Evolutionary conservation across 2,888 invertebrate species (phyloP), one percentile per base, ranked within the genome.

Genomic region (Balanococcus diminutus): DNA sequence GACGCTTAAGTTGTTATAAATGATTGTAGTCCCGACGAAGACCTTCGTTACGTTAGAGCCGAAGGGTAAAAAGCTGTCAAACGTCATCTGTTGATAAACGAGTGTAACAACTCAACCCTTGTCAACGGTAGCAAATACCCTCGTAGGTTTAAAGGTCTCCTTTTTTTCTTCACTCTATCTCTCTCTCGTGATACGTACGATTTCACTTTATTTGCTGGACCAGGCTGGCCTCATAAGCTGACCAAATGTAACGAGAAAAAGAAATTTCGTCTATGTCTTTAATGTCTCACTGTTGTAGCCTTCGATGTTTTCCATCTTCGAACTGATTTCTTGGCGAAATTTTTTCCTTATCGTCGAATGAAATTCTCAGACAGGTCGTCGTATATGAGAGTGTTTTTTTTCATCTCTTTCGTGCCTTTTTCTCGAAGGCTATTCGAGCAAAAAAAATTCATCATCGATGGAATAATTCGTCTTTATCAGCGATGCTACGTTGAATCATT

Each of bases 51-150:
- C 82, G 39, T 51, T 42, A 39, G 42, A 81, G 32, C 42, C 42
- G 51, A 82, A 82, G 82, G 82, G 46, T 42, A 28, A 82, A 51
- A 82, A 82, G 82, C 82, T 82, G 82, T 82, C 82, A 82, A 82
- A 82, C 46, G 42, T 82, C 82, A 82, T 82, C 82, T 82, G 46
- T 82, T 82, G 82, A 82, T 82, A 82, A 82, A 82, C 82, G 82
- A 82, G 82, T 82, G 82, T 82, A 46, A 82, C 82, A 82, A 82
- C 46, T 82, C 82, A 82, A 82, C 82, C 82, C 82, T 82, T 82
- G 82, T 82, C 82, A 82, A 82, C 82, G 82, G 82, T 82, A 46
- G 82, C 82, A 82, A 82, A 82, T 82, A 82, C 28, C 46, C 82
- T 82, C 22, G 82, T 28, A 82, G 51, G 82, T 82, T 82, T 82